Base-by-base conservation (phyloP, 2,113 vertebrate genomes). In the Lophotis ruficrista region DNA sequence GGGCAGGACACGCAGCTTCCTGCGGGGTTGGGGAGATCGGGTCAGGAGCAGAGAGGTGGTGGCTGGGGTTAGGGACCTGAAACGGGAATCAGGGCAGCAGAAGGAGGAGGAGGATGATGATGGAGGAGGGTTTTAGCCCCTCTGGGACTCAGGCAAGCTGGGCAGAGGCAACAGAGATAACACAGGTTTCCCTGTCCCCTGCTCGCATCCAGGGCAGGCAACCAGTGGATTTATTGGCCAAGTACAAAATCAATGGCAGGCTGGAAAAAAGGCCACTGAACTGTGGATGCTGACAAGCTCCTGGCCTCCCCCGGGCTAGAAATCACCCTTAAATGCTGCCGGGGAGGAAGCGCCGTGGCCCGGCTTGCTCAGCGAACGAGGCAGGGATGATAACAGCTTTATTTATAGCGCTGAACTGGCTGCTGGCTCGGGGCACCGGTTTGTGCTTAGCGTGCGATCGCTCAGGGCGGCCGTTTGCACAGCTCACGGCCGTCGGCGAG, bases 371-470 rank as follows among this genome's bases (percentile, higher is more conserved):
- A 51, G 68, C 4, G 20, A 81, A 54, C 3, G 28, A 68, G 70
- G 60, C 81, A 33, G 0, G 37, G 95, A 51, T 72, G 92, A 82
- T 85, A 91, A 91, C 60, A 78, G 70, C 65, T 83, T 94, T 96
- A 96, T 94, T 96, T 95, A 94, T 85, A 91, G 95, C 72, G n/a
- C 90, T 87, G 85, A 33, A 47, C 90, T 72, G 90, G 82, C 75
- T 71, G 56, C 41, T 84, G 86, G 81, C 91, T 93, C 87, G 6
- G 16, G 58, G 87, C 93, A n/a, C 83, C 1, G 50, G 35, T 87
- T 48, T 91, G 87, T 47, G 60, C 83, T 83, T 62, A 21, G 71
- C 9, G 9, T 64, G 89, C 7, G 7, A 56, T 37, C 16, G 3
- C 65, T 58, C 8, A 2, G 87, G 93, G 87, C 3, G 43, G 56